Evolutionary conservation across 35 echinoderm and acorn worm genomes (phyloP), one percentile per base, ranked within the genome.

Genomic region (Acanthaster planci): DNA sequence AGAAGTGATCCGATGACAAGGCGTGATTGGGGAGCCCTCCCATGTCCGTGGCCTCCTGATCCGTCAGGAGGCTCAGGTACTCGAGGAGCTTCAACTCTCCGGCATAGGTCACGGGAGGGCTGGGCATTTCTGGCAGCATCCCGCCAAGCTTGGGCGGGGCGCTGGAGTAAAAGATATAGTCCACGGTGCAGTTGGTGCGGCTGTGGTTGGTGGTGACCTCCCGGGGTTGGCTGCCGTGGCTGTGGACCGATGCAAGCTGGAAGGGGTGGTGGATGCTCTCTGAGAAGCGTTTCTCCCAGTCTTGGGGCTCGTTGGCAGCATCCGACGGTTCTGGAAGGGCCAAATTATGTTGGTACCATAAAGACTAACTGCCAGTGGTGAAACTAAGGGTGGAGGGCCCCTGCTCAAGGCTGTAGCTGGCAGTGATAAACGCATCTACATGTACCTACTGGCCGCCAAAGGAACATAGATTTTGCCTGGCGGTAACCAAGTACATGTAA

Each of bases 1-100:
- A 85, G 40, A 91, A 91, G 60, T 99, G 96, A 87, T 99, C 96
- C n/a, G 96, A 99, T 7, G 96, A 89, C 84, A 82, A 91, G 5
- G 60, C 26, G 1, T 53, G 38, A 52, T 99, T 99, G 10, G 96
- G 96, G 0, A 99, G 88, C 16, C 96, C 96, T 40, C 96, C 91
- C 88, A 94, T 91, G 10, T 80, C 78, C 10, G 40, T 84, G 34
- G 92, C 92, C 39, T 99, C 88, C 10, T 67, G 40, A 72, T 94
- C 90, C 15, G 91, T 94, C 36, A 99, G 89, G 1, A 99, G 52
- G 12, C 57, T 42, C 18, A 88, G 78, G 29, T 84, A 76, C 50
- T 47, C 57, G 0, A 94, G 42, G 35, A 78, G 21, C 47, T 64
- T 76, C 56, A 94, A 38, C 19, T 47, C 27, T 0, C 64, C 64